phyloP scores from a whole-genome alignment of 2,888 invertebrate species.

The Amblyteles armatorius region DNA sequence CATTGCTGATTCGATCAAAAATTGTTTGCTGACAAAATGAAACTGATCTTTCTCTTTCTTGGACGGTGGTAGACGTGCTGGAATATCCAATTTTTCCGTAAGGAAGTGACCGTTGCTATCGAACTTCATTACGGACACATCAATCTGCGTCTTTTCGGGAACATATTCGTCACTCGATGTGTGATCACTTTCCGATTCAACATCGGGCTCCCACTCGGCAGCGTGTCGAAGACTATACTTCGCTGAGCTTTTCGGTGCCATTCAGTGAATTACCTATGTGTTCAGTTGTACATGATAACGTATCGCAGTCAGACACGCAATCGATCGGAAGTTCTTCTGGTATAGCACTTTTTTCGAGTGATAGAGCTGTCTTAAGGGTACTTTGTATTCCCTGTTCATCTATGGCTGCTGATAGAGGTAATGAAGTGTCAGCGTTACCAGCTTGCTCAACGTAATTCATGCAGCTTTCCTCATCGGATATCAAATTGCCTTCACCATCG shows the following conservation, averaged over 20 bases:
- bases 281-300: not conserved
- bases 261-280: not conserved
- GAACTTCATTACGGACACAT: conserved; percentile 9
- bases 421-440: not conserved
- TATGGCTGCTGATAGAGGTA: not conserved
- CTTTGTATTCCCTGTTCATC: not conserved
- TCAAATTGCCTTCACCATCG: no score
- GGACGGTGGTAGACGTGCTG: conserved; percentile 13
- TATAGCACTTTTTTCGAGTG: not conserved
- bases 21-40: conserved; percentile 13
- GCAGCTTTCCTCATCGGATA: no score
- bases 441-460: no score
- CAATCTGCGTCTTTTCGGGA: not conserved
- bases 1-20: conserved; percentile 15
- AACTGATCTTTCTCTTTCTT: conserved; percentile 11
- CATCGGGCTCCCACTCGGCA: not conserved
- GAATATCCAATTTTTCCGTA: conserved; percentile 4
- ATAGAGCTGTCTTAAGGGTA: not conserved
- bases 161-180: not conserved
- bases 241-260: not conserved
- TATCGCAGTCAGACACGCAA: not conserved
- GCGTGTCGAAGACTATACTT: not conserved
- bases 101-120: conserved; percentile 8
- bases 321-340: conserved; percentile 2
- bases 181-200: not conserved